Evolutionary conservation across 2,113 vertebrate species (phyloP), one percentile per base, ranked within the genome.

Genomic region (Crotalus viridis): DNA sequence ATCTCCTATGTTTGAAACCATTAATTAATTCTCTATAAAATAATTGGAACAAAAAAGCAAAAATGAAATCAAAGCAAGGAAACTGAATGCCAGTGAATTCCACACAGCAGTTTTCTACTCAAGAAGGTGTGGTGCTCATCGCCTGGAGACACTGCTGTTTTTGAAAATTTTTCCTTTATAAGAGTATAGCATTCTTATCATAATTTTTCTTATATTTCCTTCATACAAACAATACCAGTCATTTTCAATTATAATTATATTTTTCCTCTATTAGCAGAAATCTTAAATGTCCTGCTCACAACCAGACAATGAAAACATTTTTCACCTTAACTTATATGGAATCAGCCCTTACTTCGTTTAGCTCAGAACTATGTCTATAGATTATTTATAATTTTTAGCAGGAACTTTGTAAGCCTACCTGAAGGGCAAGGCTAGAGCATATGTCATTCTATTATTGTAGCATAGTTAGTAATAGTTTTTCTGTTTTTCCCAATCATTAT

Each of bases 131-230:
- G 33, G 61, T 28, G 61, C 87, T 88, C 13, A 88, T 74, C 28
- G 17, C 48, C 51, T 43, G 43, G 22, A 85, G 43, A 28, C 33
- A 19, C 26, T 85, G n/a, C 22, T 91, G 33, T 91, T 85, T 55
- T 87, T 46, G n/a, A 87, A 46, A 87, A 64, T 3, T 1, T 33
- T 87, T 91, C 33, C 26, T 86, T 33, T 19, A n/a, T 57, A 64
- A 17, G 26, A 87, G 26, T 81, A 10, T n/a, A 56, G 33, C 5
- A 26, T 15, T 57, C 87, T 92, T 56, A 52, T n/a, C 33, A 81
- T 56, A 89, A 92, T 92, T 12, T 69, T 88, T 55, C 59, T 92
- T 88, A 92, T 12, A 5, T 28, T 51, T 26, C 54, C n/a, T 92
- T 89, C 19, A 74, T 81, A 39, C 39, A 89, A 92, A 22, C 5